Conservation (phyloP, 2,797 vertebrate species). For the Bovichtus variegatus region DNA sequence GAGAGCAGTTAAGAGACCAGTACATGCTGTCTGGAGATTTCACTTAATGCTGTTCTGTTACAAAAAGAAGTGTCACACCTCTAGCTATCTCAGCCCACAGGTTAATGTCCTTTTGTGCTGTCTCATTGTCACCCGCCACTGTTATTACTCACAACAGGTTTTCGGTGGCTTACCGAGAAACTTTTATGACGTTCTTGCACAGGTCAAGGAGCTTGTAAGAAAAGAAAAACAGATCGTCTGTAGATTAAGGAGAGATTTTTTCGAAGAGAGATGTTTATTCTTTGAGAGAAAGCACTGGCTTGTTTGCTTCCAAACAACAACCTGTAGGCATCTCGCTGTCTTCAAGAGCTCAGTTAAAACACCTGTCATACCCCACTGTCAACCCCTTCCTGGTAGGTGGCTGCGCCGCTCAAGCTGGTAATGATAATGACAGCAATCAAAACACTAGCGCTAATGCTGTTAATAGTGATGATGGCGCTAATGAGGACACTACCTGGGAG, state of each 20-base stretch:
- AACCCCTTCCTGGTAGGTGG: constrained; percentile 59
- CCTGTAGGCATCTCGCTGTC: constrained; percentile 51
- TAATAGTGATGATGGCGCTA: constrained; percentile 74
- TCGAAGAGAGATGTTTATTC: background rate
- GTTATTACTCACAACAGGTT: constrained; percentile 9
- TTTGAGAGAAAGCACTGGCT: background rate
- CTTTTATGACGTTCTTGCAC: background rate
- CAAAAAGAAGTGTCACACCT: constrained; percentile 19
- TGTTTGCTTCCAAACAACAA: constrained; percentile 38
- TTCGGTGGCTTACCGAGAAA: constrained; percentile 1
- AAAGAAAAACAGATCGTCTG: background rate
- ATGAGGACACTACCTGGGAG: constrained; percentile 81
- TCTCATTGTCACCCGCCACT: background rate
- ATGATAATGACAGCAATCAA: constrained; percentile 79
- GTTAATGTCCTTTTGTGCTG: constrained; percentile 35
- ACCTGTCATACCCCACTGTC: constrained; percentile 65
- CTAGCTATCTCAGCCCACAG: constrained; percentile 13
- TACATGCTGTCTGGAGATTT: constrained; percentile 66
- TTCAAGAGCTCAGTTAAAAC: constrained; percentile 58
- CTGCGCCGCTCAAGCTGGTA: constrained; percentile 68
- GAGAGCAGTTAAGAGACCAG: constrained; percentile 66
- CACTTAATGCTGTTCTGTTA: constrained; percentile 59
- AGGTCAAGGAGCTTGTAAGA: background rate
- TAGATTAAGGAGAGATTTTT: no score
- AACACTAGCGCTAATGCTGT: constrained; percentile 76